Conservation (phyloP, 2,888 invertebrate genomes). For the Dryobotodes eremita region DNA sequence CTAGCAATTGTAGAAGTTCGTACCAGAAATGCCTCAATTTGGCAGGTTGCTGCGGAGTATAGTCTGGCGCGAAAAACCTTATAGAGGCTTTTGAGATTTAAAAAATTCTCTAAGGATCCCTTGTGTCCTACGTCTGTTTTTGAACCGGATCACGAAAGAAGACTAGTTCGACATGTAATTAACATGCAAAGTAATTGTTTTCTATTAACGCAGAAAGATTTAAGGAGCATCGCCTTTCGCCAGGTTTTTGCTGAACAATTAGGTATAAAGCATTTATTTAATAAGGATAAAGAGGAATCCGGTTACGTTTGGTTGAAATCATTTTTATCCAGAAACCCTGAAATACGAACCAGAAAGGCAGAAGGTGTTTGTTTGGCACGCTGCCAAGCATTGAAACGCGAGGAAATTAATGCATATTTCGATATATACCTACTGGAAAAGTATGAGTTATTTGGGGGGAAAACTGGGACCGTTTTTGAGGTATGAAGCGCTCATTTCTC, state of each 20-base stretch:
- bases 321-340: background rate
- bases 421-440: no score
- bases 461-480: no score
- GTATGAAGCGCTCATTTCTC: no score
- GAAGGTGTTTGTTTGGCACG: conserved; percentile 3
- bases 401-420: no score
- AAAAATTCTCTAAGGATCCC: background rate
- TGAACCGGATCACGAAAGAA: background rate
- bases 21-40: background rate
- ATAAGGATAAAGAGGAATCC: background rate
- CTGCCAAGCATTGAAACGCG: background rate
- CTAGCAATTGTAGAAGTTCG: background rate
- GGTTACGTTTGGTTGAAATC: background rate
- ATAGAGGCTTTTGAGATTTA: background rate
- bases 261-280: background rate
- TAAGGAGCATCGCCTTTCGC: background rate
- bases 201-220: background rate
- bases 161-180: background rate
- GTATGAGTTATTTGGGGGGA: no score
- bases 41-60: background rate
- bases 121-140: background rate
- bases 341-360: background rate
- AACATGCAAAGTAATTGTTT: background rate
- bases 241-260: background rate
- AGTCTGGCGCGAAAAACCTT: background rate